Evolutionary conservation across 1,140 invertebrate species (phyloP), one percentile per base, ranked within the genome.

Genomic region (Pachyrhynchus sulphureomaculatus): DNA sequence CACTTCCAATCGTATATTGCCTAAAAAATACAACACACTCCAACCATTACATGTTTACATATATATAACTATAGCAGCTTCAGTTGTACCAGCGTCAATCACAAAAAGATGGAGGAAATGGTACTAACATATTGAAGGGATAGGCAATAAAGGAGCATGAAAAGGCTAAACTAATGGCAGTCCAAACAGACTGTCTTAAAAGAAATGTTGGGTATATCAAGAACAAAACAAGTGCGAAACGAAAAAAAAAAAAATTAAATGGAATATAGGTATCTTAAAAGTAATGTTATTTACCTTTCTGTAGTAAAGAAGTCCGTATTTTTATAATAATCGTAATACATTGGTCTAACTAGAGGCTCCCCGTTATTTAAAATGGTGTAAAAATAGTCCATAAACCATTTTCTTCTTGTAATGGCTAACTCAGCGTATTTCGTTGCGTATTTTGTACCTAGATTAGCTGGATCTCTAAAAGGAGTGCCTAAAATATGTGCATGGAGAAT

Each of bases 271-370:
- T n/a, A n/a, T n/a, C n/a, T n/a, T n/a, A n/a, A n/a, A n/a, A n/a
- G 5, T 24, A 29, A 0, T 24, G 24, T 4, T 20, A 33, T 9
- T 17, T 41, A 61, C 58, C 49, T 64, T 18, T 73, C 69, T 17
- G 76, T 49, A 10, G 32, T 29, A 23, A 68, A 68, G 15, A 72
- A 72, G 0, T 65, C 39, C 4, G 65, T 64, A 47, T 74, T 68
- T 10, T 67, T 26, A 13, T 66, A 59, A 60, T 75, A 77, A 56
- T 76, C 68, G 49, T 72, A 77, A 64, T 74, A 76, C 72, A 77
- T 75, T n/a, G 75, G 73, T 36, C 73, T 64, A n/a, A 75, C 42
- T 6, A 76, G 20, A 15, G 72, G 71, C 49, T 67, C 65, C 2
- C 59, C 55, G 9, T 52, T 61, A 23, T 48, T 62, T n/a, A 77